Conservation (phyloP, 2,888 invertebrate species). For the Crocallis elinguaria region DNA sequence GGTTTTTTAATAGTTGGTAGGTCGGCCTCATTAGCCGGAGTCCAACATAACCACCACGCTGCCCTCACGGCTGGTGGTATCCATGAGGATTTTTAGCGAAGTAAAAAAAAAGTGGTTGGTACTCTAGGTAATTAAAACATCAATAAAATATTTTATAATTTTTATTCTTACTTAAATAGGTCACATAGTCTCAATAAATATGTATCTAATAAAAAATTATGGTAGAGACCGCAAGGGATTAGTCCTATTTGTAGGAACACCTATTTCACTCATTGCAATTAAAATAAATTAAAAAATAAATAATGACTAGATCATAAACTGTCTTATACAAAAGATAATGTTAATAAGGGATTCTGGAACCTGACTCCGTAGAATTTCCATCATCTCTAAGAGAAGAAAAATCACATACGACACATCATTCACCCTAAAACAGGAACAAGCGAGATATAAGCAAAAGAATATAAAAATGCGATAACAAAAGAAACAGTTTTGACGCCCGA, state of each 20-base stretch:
- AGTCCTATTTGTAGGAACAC: conserved; percentile 75
- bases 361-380: conserved; percentile 64
- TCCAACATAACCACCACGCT: no score
- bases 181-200: conserved; percentile 73
- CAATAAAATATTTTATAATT: conserved; percentile 39
- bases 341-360: conserved; percentile 75
- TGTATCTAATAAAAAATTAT: conserved; percentile 65
- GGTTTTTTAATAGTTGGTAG: no score
- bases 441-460: conserved; percentile 63
- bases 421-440: conserved; percentile 69
- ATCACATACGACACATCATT: conserved; percentile 63
- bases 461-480: conserved; percentile 73
- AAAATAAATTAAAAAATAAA: conserved; percentile 75
- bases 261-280: conserved; percentile 61
- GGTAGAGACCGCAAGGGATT: conserved; percentile 70
- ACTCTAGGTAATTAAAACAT: conserved; percentile 37
- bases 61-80: no score
- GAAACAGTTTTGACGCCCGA: conserved; percentile 69
- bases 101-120: not conserved
- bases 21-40: no score
- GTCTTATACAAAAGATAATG: conserved; percentile 68
- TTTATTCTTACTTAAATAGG: conserved; percentile 69
- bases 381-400: conserved; percentile 65
- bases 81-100: no score
- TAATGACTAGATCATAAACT: conserved; percentile 79